phyloP scores from a whole-genome alignment of 1,140 invertebrate genomes.

The Bombus turneri region DNA sequence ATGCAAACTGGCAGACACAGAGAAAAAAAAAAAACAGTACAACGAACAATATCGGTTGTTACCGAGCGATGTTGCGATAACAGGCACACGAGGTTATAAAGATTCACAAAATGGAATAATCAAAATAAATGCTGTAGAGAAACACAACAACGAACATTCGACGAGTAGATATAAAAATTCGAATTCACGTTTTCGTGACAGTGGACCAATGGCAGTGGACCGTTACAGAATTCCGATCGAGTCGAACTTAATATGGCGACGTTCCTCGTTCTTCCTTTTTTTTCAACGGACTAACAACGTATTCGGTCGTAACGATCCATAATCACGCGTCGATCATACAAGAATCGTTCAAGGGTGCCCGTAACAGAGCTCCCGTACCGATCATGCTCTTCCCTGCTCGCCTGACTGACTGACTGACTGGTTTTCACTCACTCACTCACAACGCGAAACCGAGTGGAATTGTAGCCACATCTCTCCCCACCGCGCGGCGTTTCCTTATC shows the following conservation, averaged over 20 bases:
- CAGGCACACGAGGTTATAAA: neutral
- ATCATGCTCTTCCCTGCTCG: constrained; percentile 49
- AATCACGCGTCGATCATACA: constrained; percentile 34
- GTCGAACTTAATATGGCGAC: neutral
- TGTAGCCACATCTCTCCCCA: constrained; percentile 61
- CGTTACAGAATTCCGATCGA: constrained; percentile 23
- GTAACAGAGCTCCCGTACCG: constrained; percentile 41
- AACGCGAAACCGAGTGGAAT: constrained; percentile 71
- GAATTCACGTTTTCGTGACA: constrained; percentile 3
- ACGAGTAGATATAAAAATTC: neutral
- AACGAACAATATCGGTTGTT: neutral
- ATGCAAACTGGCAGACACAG: neutral
- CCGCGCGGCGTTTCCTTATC: constrained; percentile 55
- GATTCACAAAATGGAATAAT: neutral
- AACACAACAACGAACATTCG: constrained; percentile 25
- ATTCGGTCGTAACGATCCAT: constrained; percentile 23
- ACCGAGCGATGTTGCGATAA: neutral
- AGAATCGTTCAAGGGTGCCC: constrained; percentile 22
- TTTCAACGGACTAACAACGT: constrained; percentile 19
- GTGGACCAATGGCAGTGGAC: constrained; percentile 41
- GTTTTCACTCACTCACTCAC: constrained; percentile 76
- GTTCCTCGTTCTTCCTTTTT: neutral
- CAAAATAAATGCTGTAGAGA: constrained; percentile 20
- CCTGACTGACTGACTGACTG: constrained; percentile 78
- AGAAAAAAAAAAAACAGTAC: neutral